phyloP scores from a whole-genome alignment of 2,888 invertebrate species.

The Diaperis boleti region DNA sequence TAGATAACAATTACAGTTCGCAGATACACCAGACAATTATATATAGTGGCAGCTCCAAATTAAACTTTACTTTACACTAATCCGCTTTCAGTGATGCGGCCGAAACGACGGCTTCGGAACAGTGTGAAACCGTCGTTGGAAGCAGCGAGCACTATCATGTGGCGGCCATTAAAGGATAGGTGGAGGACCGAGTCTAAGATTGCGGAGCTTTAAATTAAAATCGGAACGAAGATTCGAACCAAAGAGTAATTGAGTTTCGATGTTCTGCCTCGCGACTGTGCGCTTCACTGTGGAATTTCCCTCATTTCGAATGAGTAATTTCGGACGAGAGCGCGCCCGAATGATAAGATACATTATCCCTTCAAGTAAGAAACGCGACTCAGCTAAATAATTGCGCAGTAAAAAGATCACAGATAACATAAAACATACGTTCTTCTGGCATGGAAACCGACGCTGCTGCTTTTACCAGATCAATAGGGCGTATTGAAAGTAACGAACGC shows the following conservation, averaged over 20 bases:
- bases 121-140: too few species aligned
- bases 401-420: conserved; percentile 41
- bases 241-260: conserved; percentile 52
- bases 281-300: conserved; percentile 23
- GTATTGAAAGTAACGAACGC: conserved; percentile 35
- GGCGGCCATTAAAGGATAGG: conserved; percentile 25
- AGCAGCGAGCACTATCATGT: conserved; percentile 13
- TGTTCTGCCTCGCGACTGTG: conserved; percentile 42
- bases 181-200: conserved; percentile 29
- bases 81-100: too few species aligned
- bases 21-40: too few species aligned
- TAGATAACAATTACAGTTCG: too few species aligned
- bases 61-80: too few species aligned
- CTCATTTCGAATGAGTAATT: conserved; percentile 39
- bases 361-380: conserved; percentile 40
- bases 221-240: conserved; percentile 47
- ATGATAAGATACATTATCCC: conserved; percentile 42
- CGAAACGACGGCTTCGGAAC: too few species aligned
- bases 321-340: conserved; percentile 30
- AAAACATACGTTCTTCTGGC: conserved; percentile 39
- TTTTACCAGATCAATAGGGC: conserved; percentile 30
- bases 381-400: conserved; percentile 42
- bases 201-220: conserved; percentile 38
- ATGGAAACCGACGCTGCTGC: conserved; percentile 20
- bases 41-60: too few species aligned